Evolutionary conservation across 2,113 vertebrate species (phyloP), one percentile per base, ranked within the genome.

Genomic region (Erpornis zantholeuca): DNA sequence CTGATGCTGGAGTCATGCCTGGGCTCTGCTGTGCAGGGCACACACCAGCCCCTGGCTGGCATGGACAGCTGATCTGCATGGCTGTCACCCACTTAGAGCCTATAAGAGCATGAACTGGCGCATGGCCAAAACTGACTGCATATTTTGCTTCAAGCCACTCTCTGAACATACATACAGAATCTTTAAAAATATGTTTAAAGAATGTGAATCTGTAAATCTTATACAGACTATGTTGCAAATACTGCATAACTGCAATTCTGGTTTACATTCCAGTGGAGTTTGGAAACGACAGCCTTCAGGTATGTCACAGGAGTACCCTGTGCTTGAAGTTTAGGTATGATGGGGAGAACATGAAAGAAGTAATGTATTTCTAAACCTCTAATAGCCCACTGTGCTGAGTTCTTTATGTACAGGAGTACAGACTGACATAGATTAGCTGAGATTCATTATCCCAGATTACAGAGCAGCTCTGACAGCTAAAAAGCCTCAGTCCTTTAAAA

Each of bases 101-200:
- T 40, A 7, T 12, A 33, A 64, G 15, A 0, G 2, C 35, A 11
- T n/a, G n/a, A 79, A 22, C 10, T 2, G 6, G 20, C 2, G 1
- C 19, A 16, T 3, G 4, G 36, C 4, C 22, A 10, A 40, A 80
- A 80, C 2, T 63, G 57, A 33, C 50, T 4, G 8, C 16, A 8
- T 10, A 8, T 69, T 76, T 44, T 60, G 27, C 44, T 69, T 18
- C 9, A 31, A 69, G 31, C 7, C 4, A 10, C 21, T 33, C 12
- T 63, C 42, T 73, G n/a, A 31, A 72, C 36, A 25, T 36, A 45
- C 9, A 27, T 1, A 13, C 5, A 16, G 21, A 90, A 14, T 40
- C 42, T 24, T 29, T 4, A 42, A 45, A 22, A 56, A 25, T 19
- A 15, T 5, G 2, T 28, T 53, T 35, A 13, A 54, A 54, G 75